Percentiles rank a stretch among this genome's conserved stretches.
Evolutionary conservation across 2,888 invertebrate genomes (phyloP).

Genomic region (Drosophila flavopinicola): DNA sequence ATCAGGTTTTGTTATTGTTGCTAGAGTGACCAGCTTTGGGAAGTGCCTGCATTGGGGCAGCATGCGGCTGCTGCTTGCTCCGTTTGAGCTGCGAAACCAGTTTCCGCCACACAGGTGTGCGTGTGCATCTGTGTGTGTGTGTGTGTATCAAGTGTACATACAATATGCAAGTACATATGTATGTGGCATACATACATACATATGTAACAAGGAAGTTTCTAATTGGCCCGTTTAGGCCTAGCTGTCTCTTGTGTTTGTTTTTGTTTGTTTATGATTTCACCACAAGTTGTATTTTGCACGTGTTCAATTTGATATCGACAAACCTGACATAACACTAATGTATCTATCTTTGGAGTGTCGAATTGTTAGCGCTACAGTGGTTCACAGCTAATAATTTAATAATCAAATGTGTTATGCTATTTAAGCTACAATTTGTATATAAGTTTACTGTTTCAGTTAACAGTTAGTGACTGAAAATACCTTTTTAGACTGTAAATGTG

Average conservation of each 20-base stretch:
- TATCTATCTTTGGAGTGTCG: too few relatives aligned
- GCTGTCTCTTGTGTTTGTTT: constrained; percentile 1
- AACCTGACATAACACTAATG: not conserved
- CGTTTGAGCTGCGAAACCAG: constrained; percentile 60
- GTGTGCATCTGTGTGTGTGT: constrained; percentile 1
- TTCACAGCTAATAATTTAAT: too few relatives aligned
- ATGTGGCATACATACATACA: not conserved
- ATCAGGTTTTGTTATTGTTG: constrained; percentile 60
- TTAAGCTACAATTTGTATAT: too few relatives aligned
- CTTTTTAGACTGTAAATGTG: too few relatives aligned
- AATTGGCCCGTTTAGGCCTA: constrained; percentile 4
- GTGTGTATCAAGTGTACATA: not conserved
- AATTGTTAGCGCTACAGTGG: too few relatives aligned
- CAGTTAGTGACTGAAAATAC: too few relatives aligned
- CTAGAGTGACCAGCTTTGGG: constrained; percentile 66
- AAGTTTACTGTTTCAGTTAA: too few relatives aligned
- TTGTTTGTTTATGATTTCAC: constrained; percentile 55
- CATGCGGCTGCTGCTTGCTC: constrained; percentile 42
- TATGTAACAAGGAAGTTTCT: constrained; percentile 59
- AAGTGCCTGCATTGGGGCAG: constrained; percentile 40
- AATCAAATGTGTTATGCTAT: too few relatives aligned
- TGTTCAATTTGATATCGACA: constrained; percentile 37
- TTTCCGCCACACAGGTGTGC: constrained; percentile 56
- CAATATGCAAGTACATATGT: too few relatives aligned
- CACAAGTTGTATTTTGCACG: constrained; percentile 52